These are phyloP conservation scores for Ophion slaviceki DNA, from an alignment of 2,888 invertebrate species.

Conservation along the genomic window DNA sequence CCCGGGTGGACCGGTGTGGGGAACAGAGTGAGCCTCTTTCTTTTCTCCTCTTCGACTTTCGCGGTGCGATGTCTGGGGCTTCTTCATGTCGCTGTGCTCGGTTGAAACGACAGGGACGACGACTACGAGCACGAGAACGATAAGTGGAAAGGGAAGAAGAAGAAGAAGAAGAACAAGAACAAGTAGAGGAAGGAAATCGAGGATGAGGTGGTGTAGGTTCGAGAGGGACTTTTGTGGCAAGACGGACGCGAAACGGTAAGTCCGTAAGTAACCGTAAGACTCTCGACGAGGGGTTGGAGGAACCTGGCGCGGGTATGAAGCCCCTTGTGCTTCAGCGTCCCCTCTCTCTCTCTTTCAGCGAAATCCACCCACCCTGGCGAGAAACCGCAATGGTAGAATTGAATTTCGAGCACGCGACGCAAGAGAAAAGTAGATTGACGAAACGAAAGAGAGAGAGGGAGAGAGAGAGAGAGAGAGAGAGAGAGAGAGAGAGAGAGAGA, in stretches of 20 bases:
- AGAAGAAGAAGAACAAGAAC: slow-evolving; percentile 27
- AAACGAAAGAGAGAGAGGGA: slow-evolving; percentile 8
- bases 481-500: slow-evolving; percentile 10
- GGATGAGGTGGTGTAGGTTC: slow-evolving; percentile 73
- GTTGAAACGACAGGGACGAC: not conserved
- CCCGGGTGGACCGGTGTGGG: not conserved
- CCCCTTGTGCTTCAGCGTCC: slow-evolving; percentile 73
- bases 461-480: slow-evolving; percentile 15
- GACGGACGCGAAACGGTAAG: slow-evolving; percentile 69
- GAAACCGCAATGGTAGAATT: slow-evolving; percentile 80
- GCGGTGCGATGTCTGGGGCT: slow-evolving; percentile 81
- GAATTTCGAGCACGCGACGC: slow-evolving; percentile 72
- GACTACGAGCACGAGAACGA: not conserved
- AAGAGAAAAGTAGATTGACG: slow-evolving; percentile 43
- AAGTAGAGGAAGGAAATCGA: slow-evolving; percentile 34
- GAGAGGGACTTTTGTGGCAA: slow-evolving; percentile 50
- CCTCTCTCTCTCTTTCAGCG: slow-evolving; percentile 15
- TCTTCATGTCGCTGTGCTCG: slow-evolving; percentile 74
- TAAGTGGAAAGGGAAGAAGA: slow-evolving; percentile 16
- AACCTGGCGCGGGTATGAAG: slow-evolving; percentile 72
- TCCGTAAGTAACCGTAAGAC: slow-evolving; percentile 81
- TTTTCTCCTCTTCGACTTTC: slow-evolving; percentile 53
- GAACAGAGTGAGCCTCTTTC: slow-evolving; percentile 24
- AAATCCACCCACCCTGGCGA: slow-evolving; percentile 40
- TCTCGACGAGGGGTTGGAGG: slow-evolving; percentile 69